Conservation (phyloP, 2,797 vertebrate species). For the Sparus aurata region DNA sequence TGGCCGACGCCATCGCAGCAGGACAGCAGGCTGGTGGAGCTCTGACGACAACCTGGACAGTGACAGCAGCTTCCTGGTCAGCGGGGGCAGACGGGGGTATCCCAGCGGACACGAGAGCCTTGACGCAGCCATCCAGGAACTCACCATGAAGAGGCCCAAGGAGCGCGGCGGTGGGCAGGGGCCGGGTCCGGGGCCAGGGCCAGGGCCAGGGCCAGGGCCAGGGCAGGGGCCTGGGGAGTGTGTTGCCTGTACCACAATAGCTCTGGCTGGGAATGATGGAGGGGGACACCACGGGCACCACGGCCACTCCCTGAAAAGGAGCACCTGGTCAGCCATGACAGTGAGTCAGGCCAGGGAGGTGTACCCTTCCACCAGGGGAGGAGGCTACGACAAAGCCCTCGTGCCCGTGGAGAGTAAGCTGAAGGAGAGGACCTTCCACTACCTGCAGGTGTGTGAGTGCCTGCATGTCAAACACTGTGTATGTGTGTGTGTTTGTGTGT, state of each 20-base stretch:
- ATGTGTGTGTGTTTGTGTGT: conserved; percentile 1
- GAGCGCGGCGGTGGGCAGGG: conserved; percentile 74
- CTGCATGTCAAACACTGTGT: conserved; percentile 15
- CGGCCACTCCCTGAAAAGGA: conserved; percentile 94
- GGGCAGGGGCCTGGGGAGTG: conserved; percentile 89
- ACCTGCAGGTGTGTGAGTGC: conserved; percentile 91
- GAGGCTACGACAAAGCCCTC: conserved; percentile 91
- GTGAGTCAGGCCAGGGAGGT: conserved; percentile 98
- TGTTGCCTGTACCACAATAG: conserved; percentile 95
- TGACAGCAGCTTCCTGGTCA: conserved; percentile 95
- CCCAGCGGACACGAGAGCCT: conserved; percentile 89
- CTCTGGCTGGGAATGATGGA: conserved; percentile 90
- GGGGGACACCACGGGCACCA: conserved; percentile 68
- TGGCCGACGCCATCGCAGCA: conserved; percentile 84
- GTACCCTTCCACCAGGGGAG: conserved; percentile 88
- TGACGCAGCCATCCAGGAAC: conserved; percentile 96
- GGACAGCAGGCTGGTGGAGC: conserved; percentile 98
- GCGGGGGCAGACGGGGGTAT: conserved; percentile 83
- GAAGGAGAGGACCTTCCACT: conserved; percentile 95
- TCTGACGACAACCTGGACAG: conserved; percentile 99
- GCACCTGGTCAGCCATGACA: conserved; percentile 98
- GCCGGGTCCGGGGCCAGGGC: conserved; percentile 77
- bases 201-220: conserved; percentile 63
- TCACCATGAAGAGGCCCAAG: conserved; percentile 95
- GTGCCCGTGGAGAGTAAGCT: conserved; percentile 93